Percentiles rank a stretch among this genome's conserved stretches.
Evolutionary conservation across 2,797 vertebrate species (phyloP).

Genomic region (Pteronotus mesoamericanus): DNA sequence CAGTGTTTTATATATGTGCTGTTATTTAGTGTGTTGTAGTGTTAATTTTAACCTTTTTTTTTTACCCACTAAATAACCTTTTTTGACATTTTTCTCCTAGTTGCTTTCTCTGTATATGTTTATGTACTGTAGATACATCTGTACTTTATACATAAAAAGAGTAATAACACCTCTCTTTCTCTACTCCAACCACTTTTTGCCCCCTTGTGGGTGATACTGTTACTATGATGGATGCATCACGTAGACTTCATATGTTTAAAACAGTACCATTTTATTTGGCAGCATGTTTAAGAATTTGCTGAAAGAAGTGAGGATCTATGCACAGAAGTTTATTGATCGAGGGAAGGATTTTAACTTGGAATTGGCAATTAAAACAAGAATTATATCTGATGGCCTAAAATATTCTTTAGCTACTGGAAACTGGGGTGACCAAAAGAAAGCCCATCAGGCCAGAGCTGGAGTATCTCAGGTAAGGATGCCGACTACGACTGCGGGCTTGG

Average conservation of each 20-base stretch:
- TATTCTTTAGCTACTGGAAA: slow-evolving; percentile 98
- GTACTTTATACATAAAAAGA: neutral
- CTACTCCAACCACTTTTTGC: neutral
- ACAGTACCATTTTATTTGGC: slow-evolving; percentile 45
- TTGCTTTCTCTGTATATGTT: neutral
- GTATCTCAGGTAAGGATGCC: slow-evolving; percentile 91
- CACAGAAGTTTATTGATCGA: slow-evolving; percentile 97
- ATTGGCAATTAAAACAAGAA: slow-evolving; percentile 96
- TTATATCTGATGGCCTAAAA: slow-evolving; percentile 98
- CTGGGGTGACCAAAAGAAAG: slow-evolving; percentile 99
- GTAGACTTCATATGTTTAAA: neutral
- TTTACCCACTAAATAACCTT: neutral
- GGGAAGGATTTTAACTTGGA: slow-evolving; percentile 99
- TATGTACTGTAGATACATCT: neutral
- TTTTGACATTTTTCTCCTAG: neutral
- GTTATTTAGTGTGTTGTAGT: neutral
- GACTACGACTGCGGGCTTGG: neutral
- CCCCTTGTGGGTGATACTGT: neutral
- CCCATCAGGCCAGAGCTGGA: slow-evolving; percentile 97
- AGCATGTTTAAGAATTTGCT: slow-evolving; percentile 99
- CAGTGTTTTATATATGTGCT: neutral
- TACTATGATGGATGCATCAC: neutral
- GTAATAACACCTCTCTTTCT: neutral
- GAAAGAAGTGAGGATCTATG: slow-evolving; percentile 98
- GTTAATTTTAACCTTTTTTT: neutral